Conservation (phyloP, 2,113 vertebrate genomes). For the Anoura caudifer region DNA sequence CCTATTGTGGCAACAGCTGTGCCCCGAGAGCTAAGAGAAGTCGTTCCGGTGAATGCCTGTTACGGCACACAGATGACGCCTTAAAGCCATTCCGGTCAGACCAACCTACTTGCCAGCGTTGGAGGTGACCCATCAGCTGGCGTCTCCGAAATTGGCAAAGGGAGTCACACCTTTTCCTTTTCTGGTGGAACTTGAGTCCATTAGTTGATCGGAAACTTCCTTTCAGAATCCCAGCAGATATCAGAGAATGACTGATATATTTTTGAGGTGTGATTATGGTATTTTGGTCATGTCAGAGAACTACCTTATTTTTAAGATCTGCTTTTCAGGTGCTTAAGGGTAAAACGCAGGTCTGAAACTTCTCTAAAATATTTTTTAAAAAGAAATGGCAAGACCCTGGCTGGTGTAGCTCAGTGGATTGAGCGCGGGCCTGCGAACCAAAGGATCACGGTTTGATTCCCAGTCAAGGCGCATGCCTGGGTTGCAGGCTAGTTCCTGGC, state of each 20-base stretch:
- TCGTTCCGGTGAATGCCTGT: not conserved
- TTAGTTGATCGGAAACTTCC: not conserved
- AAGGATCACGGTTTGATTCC: no score
- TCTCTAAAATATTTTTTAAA: not conserved
- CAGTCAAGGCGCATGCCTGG: no score
- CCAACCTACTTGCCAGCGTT: not conserved
- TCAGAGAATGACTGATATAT: not conserved
- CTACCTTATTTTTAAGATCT: not conserved
- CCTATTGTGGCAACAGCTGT: no score
- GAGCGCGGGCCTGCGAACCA: no score
- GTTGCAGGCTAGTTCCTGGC: no score
- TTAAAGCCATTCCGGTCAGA: not conserved
- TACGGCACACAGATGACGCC: not conserved
- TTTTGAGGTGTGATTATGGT: not conserved
- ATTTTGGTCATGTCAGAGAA: not conserved
- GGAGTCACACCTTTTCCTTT: no score
- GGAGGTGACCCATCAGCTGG: not conserved
- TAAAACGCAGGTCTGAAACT: not conserved
- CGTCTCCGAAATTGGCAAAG: not conserved
- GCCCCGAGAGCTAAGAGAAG: not conserved
- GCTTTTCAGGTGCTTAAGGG: not conserved
- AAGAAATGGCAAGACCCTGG: not conserved
- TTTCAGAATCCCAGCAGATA: not conserved
- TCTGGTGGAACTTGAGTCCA: not conserved
- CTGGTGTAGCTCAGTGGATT: no score